phyloP scores from a whole-genome alignment of 2,888 invertebrate genomes.

The Campaea margaritaria region DNA sequence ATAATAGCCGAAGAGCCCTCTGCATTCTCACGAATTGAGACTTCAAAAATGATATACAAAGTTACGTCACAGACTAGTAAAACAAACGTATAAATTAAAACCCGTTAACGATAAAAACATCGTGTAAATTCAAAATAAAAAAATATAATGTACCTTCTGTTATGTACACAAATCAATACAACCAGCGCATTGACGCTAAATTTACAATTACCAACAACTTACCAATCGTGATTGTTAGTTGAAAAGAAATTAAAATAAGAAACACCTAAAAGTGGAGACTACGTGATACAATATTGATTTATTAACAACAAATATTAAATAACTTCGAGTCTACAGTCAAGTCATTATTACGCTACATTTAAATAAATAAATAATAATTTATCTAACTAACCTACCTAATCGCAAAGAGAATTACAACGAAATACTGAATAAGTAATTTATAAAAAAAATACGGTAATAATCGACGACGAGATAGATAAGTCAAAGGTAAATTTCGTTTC shows the following conservation, averaged over 20 bases:
- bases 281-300: slow-evolving; percentile 67
- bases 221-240: slow-evolving; percentile 42
- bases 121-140: slow-evolving; percentile 51
- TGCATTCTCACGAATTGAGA: slow-evolving; percentile 16
- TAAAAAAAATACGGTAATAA: slow-evolving; percentile 46
- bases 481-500: slow-evolving; percentile 61
- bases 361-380: slow-evolving; percentile 83
- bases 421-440: slow-evolving; percentile 71
- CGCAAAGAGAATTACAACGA: slow-evolving; percentile 72
- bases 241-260: slow-evolving; percentile 44
- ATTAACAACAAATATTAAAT: slow-evolving; percentile 67
- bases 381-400: slow-evolving; percentile 79
- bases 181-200: slow-evolving; percentile 45
- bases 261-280: slow-evolving; percentile 64
- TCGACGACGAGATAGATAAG: slow-evolving; percentile 50
- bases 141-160: slow-evolving; percentile 48
- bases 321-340: slow-evolving; percentile 67
- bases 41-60: slow-evolving; percentile 28
- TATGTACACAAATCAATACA: slow-evolving; percentile 47
- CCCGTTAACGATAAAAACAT: slow-evolving; percentile 50
- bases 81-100: slow-evolving; percentile 60
- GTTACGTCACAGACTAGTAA: slow-evolving; percentile 61
- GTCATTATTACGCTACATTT: slow-evolving; percentile 62
- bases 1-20: neutral
- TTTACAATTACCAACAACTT: slow-evolving; percentile 40